phyloP scores from a whole-genome alignment of 2,113 vertebrate genomes.

The Psilopsiagon aurifrons region DNA sequence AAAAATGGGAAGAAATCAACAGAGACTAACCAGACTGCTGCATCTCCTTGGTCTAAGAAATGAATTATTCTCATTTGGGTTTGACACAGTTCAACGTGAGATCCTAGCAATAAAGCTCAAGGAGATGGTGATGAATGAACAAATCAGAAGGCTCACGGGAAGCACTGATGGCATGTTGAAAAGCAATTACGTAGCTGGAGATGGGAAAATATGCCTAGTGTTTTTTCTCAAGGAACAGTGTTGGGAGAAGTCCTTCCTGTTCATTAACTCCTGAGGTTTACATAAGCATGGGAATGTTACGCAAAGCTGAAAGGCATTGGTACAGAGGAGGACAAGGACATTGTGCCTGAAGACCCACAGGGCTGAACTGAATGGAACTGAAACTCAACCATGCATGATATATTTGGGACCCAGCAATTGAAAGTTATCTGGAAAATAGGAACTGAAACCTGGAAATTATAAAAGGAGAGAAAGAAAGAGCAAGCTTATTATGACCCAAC shows the following conservation, averaged over 20 bases:
- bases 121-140: neutral
- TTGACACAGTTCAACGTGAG: neutral
- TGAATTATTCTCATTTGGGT: neutral
- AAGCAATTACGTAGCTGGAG: neutral
- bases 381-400: neutral
- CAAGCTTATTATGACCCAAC: neutral
- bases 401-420: neutral
- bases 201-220: neutral
- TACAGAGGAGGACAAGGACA: neutral
- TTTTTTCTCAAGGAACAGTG: neutral
- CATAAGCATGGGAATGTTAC: neutral
- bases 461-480: neutral
- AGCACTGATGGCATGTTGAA: neutral
- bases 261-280: neutral
- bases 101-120: neutral
- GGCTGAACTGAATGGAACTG: neutral
- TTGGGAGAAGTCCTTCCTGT: neutral
- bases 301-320: neutral
- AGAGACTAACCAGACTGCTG: neutral
- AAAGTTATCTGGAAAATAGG: neutral
- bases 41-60: neutral
- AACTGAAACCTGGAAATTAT: neutral
- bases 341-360: neutral
- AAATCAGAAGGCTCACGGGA: neutral
- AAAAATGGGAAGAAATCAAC: neutral